phyloP scores from a whole-genome alignment of 2,113 vertebrate genomes.

The Xerus inauris region DNA sequence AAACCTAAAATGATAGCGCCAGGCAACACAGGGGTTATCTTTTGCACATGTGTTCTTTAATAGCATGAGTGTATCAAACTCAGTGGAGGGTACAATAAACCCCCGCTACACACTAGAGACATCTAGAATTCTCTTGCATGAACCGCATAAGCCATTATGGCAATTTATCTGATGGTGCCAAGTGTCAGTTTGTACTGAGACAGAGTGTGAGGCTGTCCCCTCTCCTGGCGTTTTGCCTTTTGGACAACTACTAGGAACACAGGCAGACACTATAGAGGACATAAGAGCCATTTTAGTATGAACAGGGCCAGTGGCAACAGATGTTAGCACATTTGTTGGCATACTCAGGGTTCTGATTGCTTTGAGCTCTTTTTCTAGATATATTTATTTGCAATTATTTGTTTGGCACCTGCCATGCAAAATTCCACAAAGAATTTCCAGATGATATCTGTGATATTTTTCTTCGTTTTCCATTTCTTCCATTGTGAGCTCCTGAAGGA shows the following conservation, averaged over 20 bases:
- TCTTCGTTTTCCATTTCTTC: neutral
- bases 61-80: fast-evolving
- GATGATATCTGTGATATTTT: neutral
- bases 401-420: neutral
- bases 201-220: neutral
- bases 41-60: neutral
- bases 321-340: fast-evolving
- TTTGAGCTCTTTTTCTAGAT: neutral
- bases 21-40: neutral
- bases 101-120: neutral
- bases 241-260: neutral
- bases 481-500: neutral
- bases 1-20: neutral
- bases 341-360: neutral
- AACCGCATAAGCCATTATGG: neutral
- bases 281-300: neutral
- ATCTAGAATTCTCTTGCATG: neutral
- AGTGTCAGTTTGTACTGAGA: neutral
- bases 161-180: neutral
- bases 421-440: neutral
- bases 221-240: neutral
- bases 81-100: neutral
- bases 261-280: fast-evolving
- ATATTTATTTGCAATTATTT: neutral
- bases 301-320: neutral